A percentile compares a stretch with the other conserved stretches of the same genome.
Conservation (phyloP, 2,113 vertebrate species). For the Catharus minimus region DNA sequence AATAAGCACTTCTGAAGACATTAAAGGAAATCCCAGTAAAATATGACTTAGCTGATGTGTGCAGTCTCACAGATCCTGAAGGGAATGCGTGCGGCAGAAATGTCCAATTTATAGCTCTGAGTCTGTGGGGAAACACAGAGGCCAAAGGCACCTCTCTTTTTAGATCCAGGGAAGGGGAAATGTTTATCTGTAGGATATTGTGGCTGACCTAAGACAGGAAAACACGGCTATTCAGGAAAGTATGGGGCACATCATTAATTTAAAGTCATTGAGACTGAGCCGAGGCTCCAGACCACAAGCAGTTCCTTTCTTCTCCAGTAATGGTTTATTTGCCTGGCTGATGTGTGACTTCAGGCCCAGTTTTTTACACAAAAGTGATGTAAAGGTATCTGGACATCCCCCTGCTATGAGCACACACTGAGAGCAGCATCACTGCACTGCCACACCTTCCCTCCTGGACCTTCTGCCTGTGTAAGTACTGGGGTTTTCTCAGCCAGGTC, state of each 20-base stretch:
- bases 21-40: constrained; percentile 46
- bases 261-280: background rate
- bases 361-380: background rate
- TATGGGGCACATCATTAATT: background rate
- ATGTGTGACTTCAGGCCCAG: background rate
- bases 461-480: accelerated
- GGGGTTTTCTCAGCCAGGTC: background rate
- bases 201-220: constrained; percentile 10
- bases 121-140: background rate
- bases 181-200: constrained; percentile 15
- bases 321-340: background rate
- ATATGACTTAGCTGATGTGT: constrained; percentile 23
- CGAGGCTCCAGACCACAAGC: background rate
- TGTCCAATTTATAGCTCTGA: background rate
- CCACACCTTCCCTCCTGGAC: background rate
- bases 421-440: background rate
- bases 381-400: background rate
- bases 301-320: background rate
- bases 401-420: accelerated
- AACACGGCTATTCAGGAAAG: background rate
- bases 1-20: constrained; percentile 35
- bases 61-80: constrained; percentile 17
- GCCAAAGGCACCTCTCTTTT: constrained; percentile 4
- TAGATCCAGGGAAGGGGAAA: background rate
- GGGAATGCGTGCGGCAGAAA: background rate